Base-by-base conservation (phyloP, 2,797 vertebrate species). In the Semaprochilodus insignis region DNA sequence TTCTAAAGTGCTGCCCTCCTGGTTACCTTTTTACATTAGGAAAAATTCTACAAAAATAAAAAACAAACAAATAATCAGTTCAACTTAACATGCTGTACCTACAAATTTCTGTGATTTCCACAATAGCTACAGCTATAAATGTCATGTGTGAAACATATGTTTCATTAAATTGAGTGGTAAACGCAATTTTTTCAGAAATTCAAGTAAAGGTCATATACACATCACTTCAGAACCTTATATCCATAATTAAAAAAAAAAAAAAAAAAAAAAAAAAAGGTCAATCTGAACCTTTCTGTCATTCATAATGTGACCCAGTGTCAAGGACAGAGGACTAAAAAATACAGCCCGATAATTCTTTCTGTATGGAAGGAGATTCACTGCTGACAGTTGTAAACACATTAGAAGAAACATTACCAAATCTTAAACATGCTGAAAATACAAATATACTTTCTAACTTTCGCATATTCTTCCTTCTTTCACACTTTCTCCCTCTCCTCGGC, bases 1-100 rank as follows among this genome's bases (percentile, higher is more conserved):
- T 13, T 73, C 51, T 19, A 72, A 72, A 73, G 71, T 73, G 71
- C 71, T 31, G 72, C 72, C 51, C 72, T 74, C 25, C 51, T 74
- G 51, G 25, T 25, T 54, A 13, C 36, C 71, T 54, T 25, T 17
- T 31, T 25, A 73, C 71, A 73, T 55, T 21, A 10, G 48, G 31
- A 72, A 54, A 72, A 27, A 7, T 54, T 54, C 16, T 73, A 54
- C 40, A 71, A 71, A 19, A 69, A 69, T 48, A 72, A 73, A 54
- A 73, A 55, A 31, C 15, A 73, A 21, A 55, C 69, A 71, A 15
- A 34, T 51, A 73, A 23, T n/a, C 23, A 73, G 44, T 16, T 54
- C 2, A 72, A 51, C 48, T 17, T 16, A 25, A 40, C 27, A 52
- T 14, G 14, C 27, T 72, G 48, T 54, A 72, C n/a, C 23, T 15